Percentiles rank a stretch among this genome's conserved stretches.
phyloP scores from a whole-genome alignment of 2,888 invertebrate genomes.

The Drosophila flavopinicola region DNA sequence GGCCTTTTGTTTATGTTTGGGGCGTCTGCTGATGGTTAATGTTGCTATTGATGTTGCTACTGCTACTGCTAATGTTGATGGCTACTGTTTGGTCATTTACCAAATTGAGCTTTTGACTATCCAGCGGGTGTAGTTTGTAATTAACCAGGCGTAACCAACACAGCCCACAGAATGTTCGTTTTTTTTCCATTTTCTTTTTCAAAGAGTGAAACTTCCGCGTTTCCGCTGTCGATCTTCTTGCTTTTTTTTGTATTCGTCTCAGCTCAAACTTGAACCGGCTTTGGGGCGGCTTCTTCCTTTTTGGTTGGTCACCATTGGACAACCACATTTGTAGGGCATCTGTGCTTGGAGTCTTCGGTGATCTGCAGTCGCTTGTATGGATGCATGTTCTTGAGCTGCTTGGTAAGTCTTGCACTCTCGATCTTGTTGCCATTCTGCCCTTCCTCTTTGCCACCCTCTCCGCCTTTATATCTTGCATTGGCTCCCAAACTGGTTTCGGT shows the following conservation, averaged over 20 bases:
- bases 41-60: too few species aligned
- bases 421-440: constrained; percentile 55
- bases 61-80: too few species aligned
- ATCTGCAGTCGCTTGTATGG: constrained; percentile 50
- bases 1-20: constrained; percentile 70
- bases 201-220: constrained; percentile 49
- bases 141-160: constrained; percentile 67
- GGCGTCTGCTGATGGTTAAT: constrained; percentile 9
- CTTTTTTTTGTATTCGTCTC: too few species aligned
- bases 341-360: constrained; percentile 26
- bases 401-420: constrained; percentile 61
- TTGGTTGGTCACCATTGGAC: background rate
- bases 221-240: constrained; percentile 61
- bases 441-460: background rate
- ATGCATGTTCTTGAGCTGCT: constrained; percentile 62
- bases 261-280: constrained; percentile 1
- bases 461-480: background rate
- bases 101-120: constrained; percentile 59
- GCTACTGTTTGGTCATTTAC: constrained; percentile 74
- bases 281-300: constrained; percentile 32
- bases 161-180: constrained; percentile 17
- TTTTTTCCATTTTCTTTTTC: constrained; percentile 13
- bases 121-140: constrained; percentile 18
- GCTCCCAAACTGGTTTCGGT: constrained; percentile 63
- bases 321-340: constrained; percentile 70